Evolutionary conservation across 2,888 invertebrate species (phyloP).

Genomic region (Ochlodes sylvanus): DNA sequence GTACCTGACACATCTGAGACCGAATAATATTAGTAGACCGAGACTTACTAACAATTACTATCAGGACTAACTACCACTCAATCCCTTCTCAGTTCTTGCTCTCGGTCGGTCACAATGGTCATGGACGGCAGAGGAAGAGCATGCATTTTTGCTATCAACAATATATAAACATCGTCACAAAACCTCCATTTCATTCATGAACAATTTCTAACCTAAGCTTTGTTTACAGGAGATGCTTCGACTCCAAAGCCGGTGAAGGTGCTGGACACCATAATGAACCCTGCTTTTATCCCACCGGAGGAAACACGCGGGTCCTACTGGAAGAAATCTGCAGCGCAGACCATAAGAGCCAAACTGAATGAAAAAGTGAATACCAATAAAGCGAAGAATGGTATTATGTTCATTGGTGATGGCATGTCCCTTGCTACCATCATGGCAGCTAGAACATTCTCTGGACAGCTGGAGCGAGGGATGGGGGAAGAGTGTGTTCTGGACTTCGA

Average conservation of each 20-base stretch:
- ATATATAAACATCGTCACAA: too few relatives aligned
- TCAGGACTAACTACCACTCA: too few relatives aligned
- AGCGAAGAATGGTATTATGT: constrained; percentile 90
- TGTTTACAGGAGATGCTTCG: constrained; percentile 59
- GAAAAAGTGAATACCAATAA: constrained; percentile 62
- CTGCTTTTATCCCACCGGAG: constrained; percentile 66
- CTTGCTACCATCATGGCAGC: constrained; percentile 90
- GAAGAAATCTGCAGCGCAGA: constrained; percentile 63
- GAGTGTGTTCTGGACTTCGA: constrained; percentile 88
- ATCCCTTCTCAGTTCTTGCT: too few relatives aligned
- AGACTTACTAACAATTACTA: too few relatives aligned
- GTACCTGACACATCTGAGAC: too few relatives aligned
- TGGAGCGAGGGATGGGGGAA: constrained; percentile 84
- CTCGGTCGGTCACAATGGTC: too few relatives aligned
- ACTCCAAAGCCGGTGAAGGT: constrained; percentile 67
- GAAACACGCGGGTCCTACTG: constrained; percentile 75
- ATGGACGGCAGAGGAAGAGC: too few relatives aligned
- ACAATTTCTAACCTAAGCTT: not conserved
- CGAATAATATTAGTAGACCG: too few relatives aligned
- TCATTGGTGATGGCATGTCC: constrained; percentile 93
- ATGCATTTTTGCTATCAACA: too few relatives aligned
- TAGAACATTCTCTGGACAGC: constrained; percentile 88
- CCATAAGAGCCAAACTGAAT: constrained; percentile 61
- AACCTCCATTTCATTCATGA: not conserved
- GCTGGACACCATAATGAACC: constrained; percentile 70